A percentile compares a stretch with the other conserved stretches of the same genome.
These are phyloP conservation scores for Drosophila neutralis DNA, from an alignment of 2,888 invertebrate species.

Conservation along the genomic window DNA sequence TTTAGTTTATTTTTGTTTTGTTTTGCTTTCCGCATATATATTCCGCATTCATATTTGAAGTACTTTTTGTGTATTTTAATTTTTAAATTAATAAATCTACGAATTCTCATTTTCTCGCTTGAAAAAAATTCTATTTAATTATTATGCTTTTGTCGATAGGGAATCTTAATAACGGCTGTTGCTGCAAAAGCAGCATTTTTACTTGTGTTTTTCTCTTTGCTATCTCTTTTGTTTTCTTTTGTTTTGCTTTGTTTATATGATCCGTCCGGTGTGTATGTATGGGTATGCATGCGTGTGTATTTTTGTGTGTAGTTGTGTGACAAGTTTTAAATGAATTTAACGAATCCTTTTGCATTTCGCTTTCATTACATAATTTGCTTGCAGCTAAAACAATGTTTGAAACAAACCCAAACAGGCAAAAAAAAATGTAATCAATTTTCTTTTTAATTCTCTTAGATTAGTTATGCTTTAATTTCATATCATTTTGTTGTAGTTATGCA, in stretches of 20 bases:
- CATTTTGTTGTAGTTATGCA: constrained; percentile 49
- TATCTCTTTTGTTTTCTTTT: constrained; percentile 23
- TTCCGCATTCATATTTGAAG: constrained; percentile 68
- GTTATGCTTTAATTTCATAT: constrained; percentile 59
- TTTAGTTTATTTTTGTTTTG: constrained; percentile 37
- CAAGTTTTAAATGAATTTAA: constrained; percentile 59
- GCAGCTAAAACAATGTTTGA: constrained; percentile 79
- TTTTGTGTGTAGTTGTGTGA: constrained; percentile 49
- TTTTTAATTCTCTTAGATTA: constrained; percentile 47
- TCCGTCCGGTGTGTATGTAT: constrained; percentile 53
- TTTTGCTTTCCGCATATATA: constrained; percentile 61
- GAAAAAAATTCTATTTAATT: constrained; percentile 76
- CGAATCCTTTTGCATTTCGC: constrained; percentile 52
- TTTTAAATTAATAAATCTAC: constrained; percentile 83
- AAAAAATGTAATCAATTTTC: constrained; percentile 55
- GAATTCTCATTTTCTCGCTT: constrained; percentile 70
- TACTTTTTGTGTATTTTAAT: constrained; percentile 69
- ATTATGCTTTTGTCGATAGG: constrained; percentile 63
- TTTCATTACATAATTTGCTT: constrained; percentile 74
- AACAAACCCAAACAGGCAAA: constrained; percentile 68
- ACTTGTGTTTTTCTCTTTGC: constrained; percentile 19
- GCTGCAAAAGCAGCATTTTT: constrained; percentile 49
- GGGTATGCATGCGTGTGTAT: constrained; percentile 29
- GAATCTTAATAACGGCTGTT: constrained; percentile 61
- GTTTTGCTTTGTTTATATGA: constrained; percentile 40